Evolutionary conservation across 2,797 vertebrate species (phyloP).

Genomic region (Pseudochirops cupreus): DNA sequence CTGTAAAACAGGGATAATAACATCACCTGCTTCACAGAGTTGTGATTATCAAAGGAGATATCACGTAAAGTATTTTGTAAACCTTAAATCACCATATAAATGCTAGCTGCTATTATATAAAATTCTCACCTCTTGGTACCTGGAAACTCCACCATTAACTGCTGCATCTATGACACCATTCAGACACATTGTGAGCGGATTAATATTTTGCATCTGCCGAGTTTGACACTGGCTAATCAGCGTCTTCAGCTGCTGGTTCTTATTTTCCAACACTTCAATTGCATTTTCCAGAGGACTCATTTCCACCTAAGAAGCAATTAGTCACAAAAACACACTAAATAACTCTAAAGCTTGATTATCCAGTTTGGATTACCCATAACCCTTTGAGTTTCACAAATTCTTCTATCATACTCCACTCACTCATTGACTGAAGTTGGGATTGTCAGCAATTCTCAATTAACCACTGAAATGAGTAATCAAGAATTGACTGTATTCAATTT

Average conservation of each 20-base stretch:
- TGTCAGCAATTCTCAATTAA: not conserved
- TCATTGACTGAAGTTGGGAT: not conserved
- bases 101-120: not conserved
- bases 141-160: constrained; percentile 97
- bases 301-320: constrained; percentile 89
- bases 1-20: not conserved
- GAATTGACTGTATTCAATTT: not conserved
- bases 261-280: constrained; percentile 98
- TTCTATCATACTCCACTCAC: not conserved
- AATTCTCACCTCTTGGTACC: constrained; percentile 95
- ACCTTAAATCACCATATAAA: not conserved
- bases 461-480: not conserved
- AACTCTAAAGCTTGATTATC: not conserved
- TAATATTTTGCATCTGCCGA: constrained; percentile 98
- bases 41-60: not conserved
- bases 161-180: constrained; percentile 99
- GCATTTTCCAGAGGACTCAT: constrained; percentile 99
- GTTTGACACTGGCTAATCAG: constrained; percentile 97
- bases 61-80: not conserved
- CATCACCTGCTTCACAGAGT: not conserved
- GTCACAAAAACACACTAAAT: constrained; percentile 51
- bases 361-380: not conserved
- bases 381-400: not conserved
- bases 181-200: constrained; percentile 99
- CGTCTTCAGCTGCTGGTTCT: constrained; percentile 95